Evolutionary conservation across 2,113 vertebrate genomes (phyloP).

Genomic region (Plecotus auritus): DNA sequence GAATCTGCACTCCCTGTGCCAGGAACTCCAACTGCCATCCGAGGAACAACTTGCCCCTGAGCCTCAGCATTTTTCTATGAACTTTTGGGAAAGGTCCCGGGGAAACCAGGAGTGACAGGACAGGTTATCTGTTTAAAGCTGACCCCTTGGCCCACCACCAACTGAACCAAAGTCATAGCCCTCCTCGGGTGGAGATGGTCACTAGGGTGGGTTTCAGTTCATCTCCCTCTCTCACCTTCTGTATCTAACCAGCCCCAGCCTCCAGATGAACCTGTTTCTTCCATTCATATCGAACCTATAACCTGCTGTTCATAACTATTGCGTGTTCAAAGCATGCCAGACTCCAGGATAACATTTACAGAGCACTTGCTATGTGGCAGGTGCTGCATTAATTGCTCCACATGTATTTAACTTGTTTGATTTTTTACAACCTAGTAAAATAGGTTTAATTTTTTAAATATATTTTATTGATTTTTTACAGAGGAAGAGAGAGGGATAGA

Average conservation of each 20-base stretch:
- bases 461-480: too few relatives aligned
- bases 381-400: not conserved
- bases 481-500: too few relatives aligned
- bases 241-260: not conserved
- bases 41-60: not conserved
- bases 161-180: not conserved
- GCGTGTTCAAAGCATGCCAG: not conserved
- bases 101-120: not conserved
- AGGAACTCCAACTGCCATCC: conserved; percentile 44
- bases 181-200: not conserved
- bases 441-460: not conserved
- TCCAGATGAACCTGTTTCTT: not conserved
- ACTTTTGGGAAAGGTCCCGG: not conserved
- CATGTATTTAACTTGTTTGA: not conserved
- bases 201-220: not conserved
- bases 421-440: not conserved
- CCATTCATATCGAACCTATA: not conserved
- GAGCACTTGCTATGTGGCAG: not conserved
- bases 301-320: not conserved
- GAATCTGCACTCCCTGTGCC: conserved; percentile 57
- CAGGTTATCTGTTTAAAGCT: not conserved
- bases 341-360: too few relatives aligned
- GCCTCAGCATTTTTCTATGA: not conserved
- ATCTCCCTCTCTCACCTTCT: not conserved
- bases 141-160: not conserved